Evolutionary conservation across 1,140 invertebrate genomes (phyloP).

Genomic region (Hylyphantes graminicola): DNA sequence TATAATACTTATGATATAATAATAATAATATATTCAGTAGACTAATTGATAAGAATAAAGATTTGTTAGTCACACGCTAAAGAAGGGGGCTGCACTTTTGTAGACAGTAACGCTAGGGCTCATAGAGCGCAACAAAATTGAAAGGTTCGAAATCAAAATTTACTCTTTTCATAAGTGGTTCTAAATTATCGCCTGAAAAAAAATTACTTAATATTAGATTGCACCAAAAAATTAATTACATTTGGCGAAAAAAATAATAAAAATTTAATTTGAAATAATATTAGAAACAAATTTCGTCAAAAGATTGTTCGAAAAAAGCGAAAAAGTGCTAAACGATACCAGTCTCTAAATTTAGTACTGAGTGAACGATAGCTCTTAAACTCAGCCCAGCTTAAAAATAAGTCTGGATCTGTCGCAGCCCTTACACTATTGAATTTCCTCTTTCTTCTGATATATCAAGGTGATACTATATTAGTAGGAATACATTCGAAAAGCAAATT

Average conservation of each 20-base stretch:
- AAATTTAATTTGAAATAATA: no score
- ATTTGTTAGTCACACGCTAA: slow-evolving; percentile 14
- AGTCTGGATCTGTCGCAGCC: slow-evolving; percentile 57
- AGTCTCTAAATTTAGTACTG: slow-evolving; percentile 22
- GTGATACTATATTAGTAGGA: slow-evolving; percentile 45
- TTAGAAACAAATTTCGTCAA: no score
- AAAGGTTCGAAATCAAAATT: background rate
- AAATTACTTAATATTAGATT: no score
- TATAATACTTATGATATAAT: slow-evolving; percentile 37
- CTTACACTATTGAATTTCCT: slow-evolving; percentile 16
- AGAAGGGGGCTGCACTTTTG: slow-evolving; percentile 51
- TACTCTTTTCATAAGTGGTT: no score
- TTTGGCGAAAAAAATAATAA: no score
- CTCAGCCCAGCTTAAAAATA: slow-evolving; percentile 21
- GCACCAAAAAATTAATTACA: no score
- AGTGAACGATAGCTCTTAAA: slow-evolving; percentile 21
- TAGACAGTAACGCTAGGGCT: slow-evolving; percentile 50
- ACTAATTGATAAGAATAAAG: slow-evolving; percentile 10
- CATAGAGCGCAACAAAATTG: slow-evolving; percentile 10
- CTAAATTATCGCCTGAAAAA: no score
- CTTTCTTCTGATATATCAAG: slow-evolving; percentile 42
- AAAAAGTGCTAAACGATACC: no score
- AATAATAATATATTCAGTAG: slow-evolving; percentile 7
- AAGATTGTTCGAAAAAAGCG: no score
- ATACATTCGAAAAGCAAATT: slow-evolving; percentile 51